phyloP scores from a whole-genome alignment of 2,888 invertebrate species.

The Thera britannica region DNA sequence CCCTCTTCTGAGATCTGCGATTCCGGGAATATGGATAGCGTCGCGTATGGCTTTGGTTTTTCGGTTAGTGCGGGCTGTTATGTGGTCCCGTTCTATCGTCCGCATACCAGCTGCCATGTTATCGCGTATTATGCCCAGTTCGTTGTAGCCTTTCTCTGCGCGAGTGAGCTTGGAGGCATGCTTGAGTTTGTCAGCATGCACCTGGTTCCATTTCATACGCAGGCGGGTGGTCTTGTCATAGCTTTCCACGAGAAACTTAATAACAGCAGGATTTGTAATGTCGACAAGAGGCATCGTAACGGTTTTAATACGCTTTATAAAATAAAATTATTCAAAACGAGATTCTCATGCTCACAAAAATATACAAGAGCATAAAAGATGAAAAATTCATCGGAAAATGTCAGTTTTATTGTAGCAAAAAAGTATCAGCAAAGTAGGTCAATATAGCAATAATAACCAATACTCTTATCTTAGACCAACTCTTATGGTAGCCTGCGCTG shows the following conservation, averaged over 20 bases:
- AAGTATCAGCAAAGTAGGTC: background rate
- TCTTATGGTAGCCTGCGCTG: no score
- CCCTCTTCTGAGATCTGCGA: conserved; percentile 49
- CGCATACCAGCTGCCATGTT: conserved; percentile 50
- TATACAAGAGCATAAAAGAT: background rate
- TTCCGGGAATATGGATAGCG: conserved; percentile 42
- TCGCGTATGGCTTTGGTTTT: conserved; percentile 48
- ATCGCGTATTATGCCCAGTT: conserved; percentile 36
- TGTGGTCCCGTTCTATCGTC: conserved; percentile 50
- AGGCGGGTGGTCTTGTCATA: conserved; percentile 59
- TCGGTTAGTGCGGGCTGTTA: conserved; percentile 46
- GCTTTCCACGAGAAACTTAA: conserved; percentile 58
- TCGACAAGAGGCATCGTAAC: conserved; percentile 56
- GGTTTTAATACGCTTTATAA: conserved; percentile 3
- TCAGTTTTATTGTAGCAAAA: background rate
- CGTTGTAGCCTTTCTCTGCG: conserved; percentile 51
- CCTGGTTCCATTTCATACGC: conserved; percentile 55
- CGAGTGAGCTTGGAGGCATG: conserved; percentile 52
- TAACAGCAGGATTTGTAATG: conserved; percentile 56
- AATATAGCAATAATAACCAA: no score
- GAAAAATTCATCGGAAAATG: background rate
- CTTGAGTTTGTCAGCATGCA: conserved; percentile 47
- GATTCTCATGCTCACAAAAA: conserved; percentile 6
- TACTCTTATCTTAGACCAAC: no score
- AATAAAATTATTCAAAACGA: conserved; percentile 12